A percentile compares a stretch with the other conserved stretches of the same genome.
Conservation (phyloP, 2,797 vertebrate species). For the Lophotriccus pileatus region DNA sequence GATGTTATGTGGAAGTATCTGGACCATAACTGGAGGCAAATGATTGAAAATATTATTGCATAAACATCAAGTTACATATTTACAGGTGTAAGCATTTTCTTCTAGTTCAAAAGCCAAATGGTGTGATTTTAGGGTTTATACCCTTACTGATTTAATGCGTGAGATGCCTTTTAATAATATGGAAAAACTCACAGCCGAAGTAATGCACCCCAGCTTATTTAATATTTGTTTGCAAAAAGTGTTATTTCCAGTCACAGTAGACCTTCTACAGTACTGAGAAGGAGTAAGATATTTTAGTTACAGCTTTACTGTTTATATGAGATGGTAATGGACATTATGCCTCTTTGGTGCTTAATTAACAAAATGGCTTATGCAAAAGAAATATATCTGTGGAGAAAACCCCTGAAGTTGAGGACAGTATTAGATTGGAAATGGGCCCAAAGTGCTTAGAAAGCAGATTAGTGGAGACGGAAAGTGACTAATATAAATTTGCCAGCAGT, state of each 20-base stretch:
- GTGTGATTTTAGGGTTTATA: background rate
- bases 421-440: background rate
- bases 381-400: background rate
- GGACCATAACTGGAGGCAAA: background rate
- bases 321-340: background rate
- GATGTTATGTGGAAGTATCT: background rate
- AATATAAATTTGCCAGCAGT: conserved; percentile 59
- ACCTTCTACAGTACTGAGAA: background rate
- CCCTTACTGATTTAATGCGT: background rate
- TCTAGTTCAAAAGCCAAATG: background rate
- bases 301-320: background rate
- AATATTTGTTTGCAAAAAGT: background rate
- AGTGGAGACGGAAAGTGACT: conserved; percentile 25
- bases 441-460: background rate
- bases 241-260: background rate
- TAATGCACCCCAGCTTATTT: background rate
- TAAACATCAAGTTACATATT: background rate
- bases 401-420: background rate
- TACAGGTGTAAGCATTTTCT: background rate
- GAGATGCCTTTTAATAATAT: background rate
- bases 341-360: background rate
- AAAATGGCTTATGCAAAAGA: background rate
- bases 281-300: background rate
- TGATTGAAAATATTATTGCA: background rate
- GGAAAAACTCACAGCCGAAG: background rate